Evolutionary conservation across 2,113 vertebrate genomes (phyloP).

Genomic region (Phyllostomus hastatus): DNA sequence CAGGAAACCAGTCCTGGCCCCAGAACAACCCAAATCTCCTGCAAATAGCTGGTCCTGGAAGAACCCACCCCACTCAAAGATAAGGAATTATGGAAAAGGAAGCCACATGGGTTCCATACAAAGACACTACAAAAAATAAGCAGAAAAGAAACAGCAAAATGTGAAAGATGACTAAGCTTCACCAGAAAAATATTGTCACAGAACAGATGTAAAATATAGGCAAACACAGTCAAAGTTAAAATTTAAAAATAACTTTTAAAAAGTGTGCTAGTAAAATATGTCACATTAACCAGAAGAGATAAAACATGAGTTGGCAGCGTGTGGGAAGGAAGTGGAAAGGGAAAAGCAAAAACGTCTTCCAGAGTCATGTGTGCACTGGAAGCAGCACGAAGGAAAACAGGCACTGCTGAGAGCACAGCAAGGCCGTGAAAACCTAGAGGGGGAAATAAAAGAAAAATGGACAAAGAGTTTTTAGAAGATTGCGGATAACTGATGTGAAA

Average conservation of each 20-base stretch:
- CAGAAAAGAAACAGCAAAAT: neutral
- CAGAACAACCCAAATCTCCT: neutral
- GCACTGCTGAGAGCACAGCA: neutral
- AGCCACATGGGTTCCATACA: neutral
- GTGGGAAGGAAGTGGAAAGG: neutral
- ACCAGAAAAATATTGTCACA: neutral
- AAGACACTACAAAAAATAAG: neutral
- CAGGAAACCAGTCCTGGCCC: neutral
- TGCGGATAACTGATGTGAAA: neutral
- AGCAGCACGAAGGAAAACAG: neutral
- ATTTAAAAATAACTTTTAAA: neutral
- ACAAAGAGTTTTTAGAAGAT: neutral
- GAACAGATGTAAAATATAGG: slow-evolving; percentile 8
- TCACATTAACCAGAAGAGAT: slow-evolving; percentile 1
- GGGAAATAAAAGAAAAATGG: neutral
- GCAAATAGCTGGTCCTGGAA: neutral
- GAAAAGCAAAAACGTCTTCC: neutral
- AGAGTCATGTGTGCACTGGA: neutral
- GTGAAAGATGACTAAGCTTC: neutral
- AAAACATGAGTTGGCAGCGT: neutral
- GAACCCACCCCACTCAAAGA: neutral
- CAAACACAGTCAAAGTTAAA: neutral
- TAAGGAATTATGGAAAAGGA: neutral
- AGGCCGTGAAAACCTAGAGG: neutral
- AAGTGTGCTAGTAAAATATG: neutral